Evolutionary conservation across 92 coral and sea anemone species (phyloP).

Genomic region (Parazoanthus darwini): DNA sequence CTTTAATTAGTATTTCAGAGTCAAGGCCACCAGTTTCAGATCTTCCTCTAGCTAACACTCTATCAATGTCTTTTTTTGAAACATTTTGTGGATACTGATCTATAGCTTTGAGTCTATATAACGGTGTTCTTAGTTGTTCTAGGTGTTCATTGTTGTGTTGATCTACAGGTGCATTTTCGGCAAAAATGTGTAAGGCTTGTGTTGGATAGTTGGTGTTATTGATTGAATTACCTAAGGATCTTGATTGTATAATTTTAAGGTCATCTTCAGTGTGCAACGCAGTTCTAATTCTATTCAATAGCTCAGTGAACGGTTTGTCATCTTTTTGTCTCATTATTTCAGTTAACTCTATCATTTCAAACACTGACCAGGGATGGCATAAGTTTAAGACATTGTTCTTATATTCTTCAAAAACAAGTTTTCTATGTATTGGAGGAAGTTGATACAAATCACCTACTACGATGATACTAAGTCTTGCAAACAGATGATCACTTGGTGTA

Average conservation of each 20-base stretch:
- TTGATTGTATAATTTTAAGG: constrained; percentile 31
- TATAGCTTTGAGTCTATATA: constrained; percentile 56
- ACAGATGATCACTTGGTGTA: constrained; percentile 46
- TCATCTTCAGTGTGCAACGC: constrained; percentile 63
- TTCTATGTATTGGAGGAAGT: constrained; percentile 55
- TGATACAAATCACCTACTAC: constrained; percentile 61
- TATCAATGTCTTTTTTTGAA: constrained; percentile 50
- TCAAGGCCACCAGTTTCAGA: constrained; percentile 79
- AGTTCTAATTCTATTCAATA: constrained; percentile 66
- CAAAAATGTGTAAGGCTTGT: constrained; percentile 62
- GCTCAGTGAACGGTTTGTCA: constrained; percentile 46
- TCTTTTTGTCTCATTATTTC: constrained; percentile 72
- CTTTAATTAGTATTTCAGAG: constrained; percentile 55
- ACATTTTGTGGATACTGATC: constrained; percentile 63
- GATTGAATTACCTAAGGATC: constrained; percentile 17
- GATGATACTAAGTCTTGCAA: constrained; percentile 56
- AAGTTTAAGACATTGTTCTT: constrained; percentile 48
- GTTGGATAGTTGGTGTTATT: constrained; percentile 43
- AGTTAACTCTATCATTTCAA: constrained; percentile 56
- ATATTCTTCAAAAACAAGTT: constrained; percentile 58
- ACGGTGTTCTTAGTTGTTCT: too few relatives aligned
- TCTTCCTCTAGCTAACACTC: constrained; percentile 43
- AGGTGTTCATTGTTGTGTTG: constrained; percentile 35
- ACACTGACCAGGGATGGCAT: constrained; percentile 58
- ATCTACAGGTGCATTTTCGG: constrained; percentile 62